Evolutionary conservation across 2,888 invertebrate genomes (phyloP), one percentile per base, ranked within the genome.

Genomic region (Tromatobia lineatoria): DNA sequence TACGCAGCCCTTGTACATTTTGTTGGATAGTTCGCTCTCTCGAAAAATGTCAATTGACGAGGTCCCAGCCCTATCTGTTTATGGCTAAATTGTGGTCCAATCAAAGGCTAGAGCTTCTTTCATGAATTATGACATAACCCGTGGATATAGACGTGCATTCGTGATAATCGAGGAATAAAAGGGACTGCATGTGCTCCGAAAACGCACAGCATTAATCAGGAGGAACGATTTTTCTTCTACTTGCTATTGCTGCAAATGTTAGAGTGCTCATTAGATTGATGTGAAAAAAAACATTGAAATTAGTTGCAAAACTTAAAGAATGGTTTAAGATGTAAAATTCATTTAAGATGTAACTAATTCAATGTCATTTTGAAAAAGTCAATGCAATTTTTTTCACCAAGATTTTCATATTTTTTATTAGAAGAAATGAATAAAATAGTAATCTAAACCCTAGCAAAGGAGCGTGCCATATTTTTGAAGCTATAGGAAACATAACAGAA

Each of bases 21-120:
- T 69, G n/a, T 50, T 54, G n/a, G 57, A 11, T 52, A 57, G 59
- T 69, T 61, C 66, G 20, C 38, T 34, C 76, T 67, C 59, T 34
- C 54, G 57, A 47, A 82, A 80, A 64, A 74, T 80, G 77, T 81
- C 87, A 86, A 85, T 87, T 83, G 70, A 84, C 85, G 84, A 84
- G 85, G 86, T 87, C 66, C 76, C 69, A 54, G 77, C 81, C 76
- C 80, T 20, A 29, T 74, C 45, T 47, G 64, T 78, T 83, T 75
- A 80, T 78, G 79, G 73, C 64, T 78, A 76, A 70, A 64, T 76
- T 73, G 52, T 50, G 34, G 54, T 73, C 57, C 34, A 64, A 83
- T 81, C 70, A 47, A 25, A 61, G 57, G 45, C 38, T 20, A 3
- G 66, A 73, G 64, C 64, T 64, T 67, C 71, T 18, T 74, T 45